Conservation (phyloP, 2,113 vertebrate genomes). For the Cyprinodon tularosa region DNA sequence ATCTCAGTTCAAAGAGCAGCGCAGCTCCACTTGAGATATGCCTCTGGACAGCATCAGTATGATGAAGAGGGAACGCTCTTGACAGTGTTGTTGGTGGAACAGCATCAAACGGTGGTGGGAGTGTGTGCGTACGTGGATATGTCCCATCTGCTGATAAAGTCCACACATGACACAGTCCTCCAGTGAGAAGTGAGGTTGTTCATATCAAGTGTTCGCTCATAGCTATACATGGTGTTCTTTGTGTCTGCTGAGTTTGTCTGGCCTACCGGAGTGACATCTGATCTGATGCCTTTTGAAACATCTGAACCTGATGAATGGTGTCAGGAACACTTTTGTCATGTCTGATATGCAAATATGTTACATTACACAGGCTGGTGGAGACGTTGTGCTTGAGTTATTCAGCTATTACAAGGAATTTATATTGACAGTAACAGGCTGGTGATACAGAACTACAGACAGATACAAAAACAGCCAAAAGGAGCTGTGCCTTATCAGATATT, state of each 20-base stretch:
- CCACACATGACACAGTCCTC: slow-evolving; percentile 12
- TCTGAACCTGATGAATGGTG: slow-evolving; percentile 12
- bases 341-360: slow-evolving; percentile 10
- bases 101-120: slow-evolving; percentile 54
- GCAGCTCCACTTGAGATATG: slow-evolving; percentile 53
- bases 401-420: neutral
- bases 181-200: slow-evolving; percentile 45
- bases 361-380: neutral
- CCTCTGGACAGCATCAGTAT: slow-evolving; percentile 55
- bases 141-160: slow-evolving; percentile 54
- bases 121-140: slow-evolving; percentile 31
- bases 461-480: neutral
- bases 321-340: slow-evolving; percentile 17
- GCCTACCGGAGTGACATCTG: slow-evolving; percentile 31
- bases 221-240: slow-evolving; percentile 44
- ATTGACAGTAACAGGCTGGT: neutral
- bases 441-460: no score
- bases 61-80: slow-evolving; percentile 61
- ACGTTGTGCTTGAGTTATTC: neutral
- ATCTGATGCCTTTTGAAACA: slow-evolving; percentile 43
- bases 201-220: slow-evolving; percentile 51
- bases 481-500: neutral
- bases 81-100: slow-evolving; percentile 51
- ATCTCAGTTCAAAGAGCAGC: slow-evolving; percentile 49
- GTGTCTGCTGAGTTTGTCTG: slow-evolving; percentile 36